These are phyloP conservation scores for Alloplasta piceator DNA, from an alignment of 2,888 invertebrate species.

Conservation along the genomic window DNA sequence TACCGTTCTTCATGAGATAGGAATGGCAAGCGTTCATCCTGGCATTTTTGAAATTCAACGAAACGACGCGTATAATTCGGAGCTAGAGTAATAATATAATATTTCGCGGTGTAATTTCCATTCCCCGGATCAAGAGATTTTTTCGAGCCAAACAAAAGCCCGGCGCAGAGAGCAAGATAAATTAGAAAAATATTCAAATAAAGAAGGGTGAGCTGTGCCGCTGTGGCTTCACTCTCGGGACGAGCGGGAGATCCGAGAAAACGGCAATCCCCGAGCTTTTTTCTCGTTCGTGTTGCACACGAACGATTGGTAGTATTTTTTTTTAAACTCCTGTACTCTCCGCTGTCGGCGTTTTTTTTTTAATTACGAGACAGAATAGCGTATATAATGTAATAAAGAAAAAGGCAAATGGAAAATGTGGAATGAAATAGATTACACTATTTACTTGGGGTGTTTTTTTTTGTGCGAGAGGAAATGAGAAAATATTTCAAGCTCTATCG, in stretches of 20 bases:
- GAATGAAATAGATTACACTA: not conserved
- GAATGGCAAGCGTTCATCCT: too few species aligned
- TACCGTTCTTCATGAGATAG: too few species aligned
- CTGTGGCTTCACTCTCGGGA: not conserved
- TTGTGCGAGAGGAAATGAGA: not conserved
- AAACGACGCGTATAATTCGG: slow-evolving; percentile 7
- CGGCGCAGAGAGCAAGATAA: slow-evolving; percentile 50
- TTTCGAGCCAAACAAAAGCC: slow-evolving; percentile 6
- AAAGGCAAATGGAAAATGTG: not conserved
- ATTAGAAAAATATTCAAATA: slow-evolving; percentile 68
- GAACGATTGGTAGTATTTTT: slow-evolving; percentile 29
- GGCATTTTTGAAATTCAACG: not conserved
- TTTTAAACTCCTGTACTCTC: slow-evolving; percentile 8
- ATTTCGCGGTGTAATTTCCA: slow-evolving; percentile 22
- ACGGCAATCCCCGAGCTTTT: slow-evolving; percentile 15
- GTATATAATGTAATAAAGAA: slow-evolving; percentile 3
- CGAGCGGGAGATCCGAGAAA: not conserved
- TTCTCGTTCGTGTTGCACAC: slow-evolving; percentile 17
- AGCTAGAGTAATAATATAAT: slow-evolving; percentile 17
- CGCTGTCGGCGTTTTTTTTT: not conserved
- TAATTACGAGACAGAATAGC: slow-evolving; percentile 24
- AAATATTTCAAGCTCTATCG: slow-evolving; percentile 1
- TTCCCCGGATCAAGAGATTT: slow-evolving; percentile 42
- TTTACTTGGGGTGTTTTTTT: not conserved
- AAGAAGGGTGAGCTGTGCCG: slow-evolving; percentile 15